Conservation (phyloP, 2,113 vertebrate species). For the Vidua chalybeata region DNA sequence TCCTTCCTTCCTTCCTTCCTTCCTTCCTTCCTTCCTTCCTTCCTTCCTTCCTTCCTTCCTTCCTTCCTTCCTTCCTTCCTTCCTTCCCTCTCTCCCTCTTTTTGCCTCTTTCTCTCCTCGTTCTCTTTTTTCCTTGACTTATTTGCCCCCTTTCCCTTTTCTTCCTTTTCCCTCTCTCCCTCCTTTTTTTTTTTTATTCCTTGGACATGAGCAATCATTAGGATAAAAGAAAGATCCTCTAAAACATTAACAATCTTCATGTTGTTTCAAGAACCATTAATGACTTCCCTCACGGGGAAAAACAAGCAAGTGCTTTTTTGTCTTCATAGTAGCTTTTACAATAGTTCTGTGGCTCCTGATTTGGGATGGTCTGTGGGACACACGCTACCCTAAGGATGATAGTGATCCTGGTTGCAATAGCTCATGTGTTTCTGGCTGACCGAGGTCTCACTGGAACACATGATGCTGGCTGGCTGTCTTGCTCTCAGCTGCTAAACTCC, state of each 20-base stretch:
- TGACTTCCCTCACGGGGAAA: not conserved
- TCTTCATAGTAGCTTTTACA: not conserved
- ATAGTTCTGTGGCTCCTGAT: not conserved
- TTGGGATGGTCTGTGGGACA: not conserved
- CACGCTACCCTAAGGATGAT: not conserved
- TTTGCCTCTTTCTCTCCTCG: too few relatives aligned
- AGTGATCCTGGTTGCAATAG: not conserved
- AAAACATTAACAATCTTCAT: not conserved
- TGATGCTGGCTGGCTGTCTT: not conserved
- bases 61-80: too few relatives aligned
- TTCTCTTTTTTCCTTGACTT: too few relatives aligned
- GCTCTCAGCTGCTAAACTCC: not conserved
- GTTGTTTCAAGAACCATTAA: not conserved
- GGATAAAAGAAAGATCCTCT: not conserved
- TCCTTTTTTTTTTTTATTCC: not conserved
- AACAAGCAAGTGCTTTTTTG: not conserved
- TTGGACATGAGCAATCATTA: not conserved
- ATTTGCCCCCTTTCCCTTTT: too few relatives aligned
- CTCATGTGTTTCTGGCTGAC: not conserved
- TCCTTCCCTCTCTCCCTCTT: too few relatives aligned
- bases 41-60: too few relatives aligned
- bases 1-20: too few relatives aligned
- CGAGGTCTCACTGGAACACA: not conserved
- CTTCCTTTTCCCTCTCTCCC: too few relatives aligned
- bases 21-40: too few relatives aligned